Percentiles rank a stretch among this genome's conserved stretches.
Evolutionary conservation across 1,140 invertebrate genomes (phyloP).

Genomic region (Zaprionus ornatus): DNA sequence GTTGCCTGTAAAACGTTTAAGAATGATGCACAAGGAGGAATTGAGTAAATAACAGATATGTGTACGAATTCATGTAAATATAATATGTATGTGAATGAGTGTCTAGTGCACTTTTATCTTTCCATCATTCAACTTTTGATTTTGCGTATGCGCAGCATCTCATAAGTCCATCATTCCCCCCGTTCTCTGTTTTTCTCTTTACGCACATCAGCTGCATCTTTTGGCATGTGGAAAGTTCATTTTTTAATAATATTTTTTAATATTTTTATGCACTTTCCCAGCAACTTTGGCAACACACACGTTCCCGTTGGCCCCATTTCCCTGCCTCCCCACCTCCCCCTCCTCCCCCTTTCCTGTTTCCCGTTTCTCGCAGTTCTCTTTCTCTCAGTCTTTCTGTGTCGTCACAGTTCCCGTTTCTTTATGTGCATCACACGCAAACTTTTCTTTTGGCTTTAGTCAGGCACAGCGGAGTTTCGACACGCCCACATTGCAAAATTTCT

Average conservation of each 20-base stretch:
- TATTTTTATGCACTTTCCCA: conserved; percentile 67
- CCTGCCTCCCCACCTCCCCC: conserved; percentile 8
- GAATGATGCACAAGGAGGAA: neutral
- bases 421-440: conserved; percentile 68
- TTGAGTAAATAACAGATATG: neutral
- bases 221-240: conserved; percentile 22
- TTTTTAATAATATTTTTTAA: conserved; percentile 59
- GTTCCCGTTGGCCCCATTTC: neutral
- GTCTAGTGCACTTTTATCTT: neutral
- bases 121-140: neutral
- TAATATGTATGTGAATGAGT: too few relatives aligned
- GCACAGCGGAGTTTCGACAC: conserved; percentile 14
- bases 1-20: neutral
- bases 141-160: neutral
- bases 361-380: conserved; percentile 14
- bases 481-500: conserved; percentile 64
- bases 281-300: conserved; percentile 14
- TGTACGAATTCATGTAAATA: too few relatives aligned
- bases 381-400: neutral
- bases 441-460: conserved; percentile 57
- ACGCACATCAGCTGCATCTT: conserved; percentile 18
- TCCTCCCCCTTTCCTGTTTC: neutral
- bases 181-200: neutral
- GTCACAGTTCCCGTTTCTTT: conserved; percentile 33
- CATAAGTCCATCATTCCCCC: neutral